Conservation (phyloP, 2,113 vertebrate species). For the Urocynchramus pylzowi region DNA sequence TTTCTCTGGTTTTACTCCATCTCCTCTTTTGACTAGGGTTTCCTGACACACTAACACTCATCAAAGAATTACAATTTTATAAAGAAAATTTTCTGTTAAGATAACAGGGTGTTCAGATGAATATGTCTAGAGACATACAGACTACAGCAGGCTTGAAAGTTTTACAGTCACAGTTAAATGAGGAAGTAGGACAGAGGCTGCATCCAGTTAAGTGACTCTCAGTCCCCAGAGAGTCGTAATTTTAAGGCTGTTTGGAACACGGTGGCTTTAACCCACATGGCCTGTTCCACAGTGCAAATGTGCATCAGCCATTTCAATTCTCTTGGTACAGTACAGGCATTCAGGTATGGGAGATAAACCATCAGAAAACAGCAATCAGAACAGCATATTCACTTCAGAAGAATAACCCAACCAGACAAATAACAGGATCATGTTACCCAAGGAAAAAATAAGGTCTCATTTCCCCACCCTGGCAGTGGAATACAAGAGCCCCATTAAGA, state of each 20-base stretch:
- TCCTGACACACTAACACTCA: background rate
- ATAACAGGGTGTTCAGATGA: background rate
- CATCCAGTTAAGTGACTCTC: conserved; percentile 46
- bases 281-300: conserved; percentile 46
- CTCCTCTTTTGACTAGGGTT: background rate
- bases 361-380: background rate
- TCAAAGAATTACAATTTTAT: background rate
- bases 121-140: background rate
- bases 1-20: background rate
- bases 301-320: conserved; percentile 19
- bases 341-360: background rate
- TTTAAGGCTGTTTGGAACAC: conserved; percentile 59
- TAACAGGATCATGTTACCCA: background rate
- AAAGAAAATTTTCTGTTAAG: background rate
- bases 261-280: background rate
- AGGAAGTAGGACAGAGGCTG: conserved; percentile 18
- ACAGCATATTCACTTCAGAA: background rate
- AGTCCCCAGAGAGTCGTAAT: background rate
- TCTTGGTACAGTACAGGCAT: background rate
- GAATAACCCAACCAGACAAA: background rate
- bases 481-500: background rate
- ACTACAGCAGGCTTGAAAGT: background rate
- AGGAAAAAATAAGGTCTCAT: background rate
- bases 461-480: background rate
- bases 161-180: background rate